phyloP scores from a whole-genome alignment of 1,140 invertebrate species.

The Thaumetopoea pityocampa region DNA sequence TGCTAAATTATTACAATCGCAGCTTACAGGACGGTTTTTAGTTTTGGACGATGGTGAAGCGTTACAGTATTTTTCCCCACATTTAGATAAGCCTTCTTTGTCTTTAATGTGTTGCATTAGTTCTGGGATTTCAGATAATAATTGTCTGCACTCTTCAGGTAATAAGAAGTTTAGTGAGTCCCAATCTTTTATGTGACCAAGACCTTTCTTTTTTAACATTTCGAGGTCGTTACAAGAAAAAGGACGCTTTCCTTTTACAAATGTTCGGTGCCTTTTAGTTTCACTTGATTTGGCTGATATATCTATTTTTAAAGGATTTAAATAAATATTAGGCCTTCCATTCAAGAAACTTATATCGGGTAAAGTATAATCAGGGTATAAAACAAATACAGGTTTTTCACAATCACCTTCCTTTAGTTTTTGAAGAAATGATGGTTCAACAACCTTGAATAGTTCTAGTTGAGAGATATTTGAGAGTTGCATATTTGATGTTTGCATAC shows the following conservation, averaged over 20 bases:
- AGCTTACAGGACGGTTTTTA: slow-evolving; percentile 77
- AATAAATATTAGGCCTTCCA: slow-evolving; percentile 77
- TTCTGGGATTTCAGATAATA: slow-evolving; percentile 87
- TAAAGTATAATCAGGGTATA: slow-evolving; percentile 94
- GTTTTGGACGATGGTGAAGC: slow-evolving; percentile 77
- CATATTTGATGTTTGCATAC: slow-evolving; percentile 82
- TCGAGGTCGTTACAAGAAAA: slow-evolving; percentile 91
- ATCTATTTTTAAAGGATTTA: slow-evolving; percentile 69
- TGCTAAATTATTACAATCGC: slow-evolving; percentile 78
- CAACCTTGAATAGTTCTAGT: slow-evolving; percentile 72
- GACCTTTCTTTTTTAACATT: slow-evolving; percentile 85
- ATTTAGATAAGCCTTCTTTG: slow-evolving; percentile 60
- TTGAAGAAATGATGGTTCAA: slow-evolving; percentile 80
- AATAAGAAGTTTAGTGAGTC: slow-evolving; percentile 91
- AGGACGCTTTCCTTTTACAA: slow-evolving; percentile 78
- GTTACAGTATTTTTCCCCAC: slow-evolving; percentile 81
- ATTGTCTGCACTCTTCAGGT: slow-evolving; percentile 86
- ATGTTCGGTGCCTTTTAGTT: slow-evolving; percentile 49
- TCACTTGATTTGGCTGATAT: slow-evolving; percentile 55
- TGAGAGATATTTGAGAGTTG: slow-evolving; percentile 52
- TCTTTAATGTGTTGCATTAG: slow-evolving; percentile 79
- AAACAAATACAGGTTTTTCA: slow-evolving; percentile 88
- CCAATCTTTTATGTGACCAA: slow-evolving; percentile 92
- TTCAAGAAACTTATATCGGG: slow-evolving; percentile 92
- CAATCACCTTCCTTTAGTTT: slow-evolving; percentile 80